A percentile compares a stretch with the other conserved stretches of the same genome.
Evolutionary conservation across 1,140 invertebrate genomes (phyloP).

Genomic region (Drosophila sturtevanti): DNA sequence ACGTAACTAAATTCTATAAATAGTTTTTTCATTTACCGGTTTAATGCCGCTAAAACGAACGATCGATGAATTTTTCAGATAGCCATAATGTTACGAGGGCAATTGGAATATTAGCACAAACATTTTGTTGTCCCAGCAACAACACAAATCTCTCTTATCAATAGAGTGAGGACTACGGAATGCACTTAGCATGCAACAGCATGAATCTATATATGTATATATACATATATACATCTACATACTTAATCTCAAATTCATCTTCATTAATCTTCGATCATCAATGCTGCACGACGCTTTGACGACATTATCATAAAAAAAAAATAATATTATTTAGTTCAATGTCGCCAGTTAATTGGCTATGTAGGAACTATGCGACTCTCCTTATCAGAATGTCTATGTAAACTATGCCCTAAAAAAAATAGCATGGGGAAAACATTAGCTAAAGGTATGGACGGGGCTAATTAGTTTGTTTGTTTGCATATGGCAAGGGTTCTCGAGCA

Average conservation of each 20-base stretch:
- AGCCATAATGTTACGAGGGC: constrained; percentile 44
- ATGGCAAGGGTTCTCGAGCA: constrained; percentile 19
- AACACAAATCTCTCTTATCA: constrained; percentile 18
- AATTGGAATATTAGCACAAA: constrained; percentile 5
- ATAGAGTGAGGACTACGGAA: neutral
- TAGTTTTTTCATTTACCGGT: constrained; percentile 6
- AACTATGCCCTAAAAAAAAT: constrained; percentile 32
- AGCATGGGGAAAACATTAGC: constrained; percentile 27
- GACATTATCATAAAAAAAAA: constrained; percentile 28
- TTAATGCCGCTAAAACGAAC: neutral
- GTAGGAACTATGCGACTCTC: constrained; percentile 16
- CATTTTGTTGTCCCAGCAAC: constrained; percentile 33
- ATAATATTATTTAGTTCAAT: constrained; percentile 20
- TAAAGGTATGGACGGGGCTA: constrained; percentile 19
- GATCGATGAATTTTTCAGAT: neutral
- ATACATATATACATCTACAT: too few relatives aligned
- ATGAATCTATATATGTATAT: too few relatives aligned
- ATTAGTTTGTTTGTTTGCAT: constrained; percentile 42
- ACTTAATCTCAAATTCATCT: constrained; percentile 11
- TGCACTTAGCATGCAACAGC: constrained; percentile 45
- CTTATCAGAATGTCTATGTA: constrained; percentile 46
- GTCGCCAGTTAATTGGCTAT: constrained; percentile 41
- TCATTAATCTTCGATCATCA: constrained; percentile 29
- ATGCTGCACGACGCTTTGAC: constrained; percentile 15
- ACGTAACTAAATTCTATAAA: constrained; percentile 10